Base-by-base conservation (phyloP, 2,888 invertebrate genomes). In the Steinernema scapterisci region DNA sequence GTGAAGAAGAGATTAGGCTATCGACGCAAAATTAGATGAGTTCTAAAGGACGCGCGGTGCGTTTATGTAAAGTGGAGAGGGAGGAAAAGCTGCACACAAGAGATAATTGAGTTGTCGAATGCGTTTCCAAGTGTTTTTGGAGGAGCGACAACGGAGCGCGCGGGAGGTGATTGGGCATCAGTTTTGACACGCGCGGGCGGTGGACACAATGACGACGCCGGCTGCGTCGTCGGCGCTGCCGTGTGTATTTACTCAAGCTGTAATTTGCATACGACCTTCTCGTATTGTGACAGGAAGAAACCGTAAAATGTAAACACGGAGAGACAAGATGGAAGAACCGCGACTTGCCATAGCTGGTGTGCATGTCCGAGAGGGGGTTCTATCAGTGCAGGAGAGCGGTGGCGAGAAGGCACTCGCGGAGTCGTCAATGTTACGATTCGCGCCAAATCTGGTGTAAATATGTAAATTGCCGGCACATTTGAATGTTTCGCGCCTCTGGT, bases 231-330 rank as follows among this genome's bases (percentile, higher is more conserved):
- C 54, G 21, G 3, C 27, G 63, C 38, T 25, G 16, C 27, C 63
- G 27, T 16, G n/a, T n/a, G 16, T 63, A 63, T 63, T 63, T 25
- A 63, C 63, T 63, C 63, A 63, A 63, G 63, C 63, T 63, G 63
- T 63, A 63, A 63, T 63, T 63, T 63, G 63, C 63, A 63, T 63
- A 63, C 63, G 63, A 31, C 63, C 63, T 63, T 1, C 31, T 16
- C 16, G 63, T 63, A 27, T 27, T 63, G 63, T 63, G 63, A 63
- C 63, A 63, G 63, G 63, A 63, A 63, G 27, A 63, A 63, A 63
- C 63, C 63, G 63, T 63, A 63, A 63, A 63, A 63, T 63, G 63
- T 63, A 63, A 27, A 63, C 31, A 63, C 38, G 38, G 38, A 9
- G 63, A 31, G 16, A 2, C 27, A 27, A 27, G 27, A 54, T 31